Percentiles rank a stretch among this genome's conserved stretches.
These are phyloP conservation scores for Salvelinus namaycush DNA, from an alignment of 2,113 vertebrate species.

Conservation along the genomic window DNA sequence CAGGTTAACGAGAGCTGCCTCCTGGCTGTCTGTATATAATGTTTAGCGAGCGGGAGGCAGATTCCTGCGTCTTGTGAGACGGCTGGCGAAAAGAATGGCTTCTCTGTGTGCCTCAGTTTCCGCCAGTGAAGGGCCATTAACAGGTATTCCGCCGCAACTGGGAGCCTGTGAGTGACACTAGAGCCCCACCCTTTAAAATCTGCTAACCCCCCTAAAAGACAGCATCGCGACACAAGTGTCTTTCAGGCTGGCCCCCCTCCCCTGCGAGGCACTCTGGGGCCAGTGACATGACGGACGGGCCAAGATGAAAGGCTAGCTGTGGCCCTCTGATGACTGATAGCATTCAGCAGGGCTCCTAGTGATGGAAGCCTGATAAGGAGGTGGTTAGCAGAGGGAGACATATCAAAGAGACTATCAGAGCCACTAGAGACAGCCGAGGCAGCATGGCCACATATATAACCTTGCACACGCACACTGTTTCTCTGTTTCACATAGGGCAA, in stretches of 20 bases:
- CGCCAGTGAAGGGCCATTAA: constrained; percentile 51
- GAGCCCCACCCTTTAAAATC: constrained; percentile 37
- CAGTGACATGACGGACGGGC: constrained; percentile 13
- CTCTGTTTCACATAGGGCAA: not conserved
- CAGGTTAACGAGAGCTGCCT: not conserved
- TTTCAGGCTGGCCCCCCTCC: constrained; percentile 19
- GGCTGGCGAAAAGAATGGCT: constrained; percentile 30
- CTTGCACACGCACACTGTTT: not conserved
- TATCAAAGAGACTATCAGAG: not conserved
- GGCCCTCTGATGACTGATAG: constrained; percentile 68
- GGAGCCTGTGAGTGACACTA: constrained; percentile 63
- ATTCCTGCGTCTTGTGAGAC: constrained; percentile 34
- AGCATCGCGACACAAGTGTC: constrained; percentile 30
- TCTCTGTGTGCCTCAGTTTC: constrained; percentile 50
- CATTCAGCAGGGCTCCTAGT: constrained; percentile 60
- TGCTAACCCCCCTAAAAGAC: constrained; percentile 23
- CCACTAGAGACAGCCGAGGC: not conserved
- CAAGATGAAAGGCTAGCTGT: constrained; percentile 65
- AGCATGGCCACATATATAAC: constrained; percentile 15
- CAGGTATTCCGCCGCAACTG: constrained; percentile 51
- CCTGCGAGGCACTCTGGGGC: constrained; percentile 29
- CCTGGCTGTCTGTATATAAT: constrained; percentile 50
- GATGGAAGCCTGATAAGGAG: constrained; percentile 64
- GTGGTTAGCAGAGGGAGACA: constrained; percentile 5
- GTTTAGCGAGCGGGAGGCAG: constrained; percentile 35